Conservation (phyloP, 2,113 vertebrate species). For the Lipophrys pholis region DNA sequence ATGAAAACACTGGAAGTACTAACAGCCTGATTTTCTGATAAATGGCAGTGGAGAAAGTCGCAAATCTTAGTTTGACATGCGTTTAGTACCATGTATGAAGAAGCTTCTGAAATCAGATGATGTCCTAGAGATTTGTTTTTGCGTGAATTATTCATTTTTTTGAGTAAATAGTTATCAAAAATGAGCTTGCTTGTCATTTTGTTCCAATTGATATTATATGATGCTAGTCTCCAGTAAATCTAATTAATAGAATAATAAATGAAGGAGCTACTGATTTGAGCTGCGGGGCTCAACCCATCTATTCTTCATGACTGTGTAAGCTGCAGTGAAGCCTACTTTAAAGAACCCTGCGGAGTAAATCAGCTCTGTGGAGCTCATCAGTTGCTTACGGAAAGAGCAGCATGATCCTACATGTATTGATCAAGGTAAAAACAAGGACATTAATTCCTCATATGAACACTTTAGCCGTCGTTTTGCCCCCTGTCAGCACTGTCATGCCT, state of each 20-base stretch:
- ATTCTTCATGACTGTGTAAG: background rate
- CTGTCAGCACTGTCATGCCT: slow-evolving; percentile 72
- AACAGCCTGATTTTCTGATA: background rate
- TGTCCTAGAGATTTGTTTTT: too few species aligned
- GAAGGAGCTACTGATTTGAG: background rate
- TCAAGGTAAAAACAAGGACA: slow-evolving; percentile 47
- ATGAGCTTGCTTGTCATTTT: too few species aligned
- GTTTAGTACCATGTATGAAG: too few species aligned
- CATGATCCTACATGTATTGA: slow-evolving; percentile 15
- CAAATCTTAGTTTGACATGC: background rate
- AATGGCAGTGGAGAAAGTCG: background rate
- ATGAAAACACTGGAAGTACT: background rate
- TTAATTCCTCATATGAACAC: slow-evolving; percentile 56
- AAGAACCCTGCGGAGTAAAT: background rate
- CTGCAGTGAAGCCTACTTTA: background rate
- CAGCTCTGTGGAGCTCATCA: slow-evolving; percentile 6
- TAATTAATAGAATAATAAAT: background rate
- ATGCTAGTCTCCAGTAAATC: background rate
- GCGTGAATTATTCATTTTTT: too few species aligned
- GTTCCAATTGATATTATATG: too few species aligned
- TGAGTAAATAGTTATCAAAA: too few species aligned
- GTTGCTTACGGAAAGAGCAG: background rate
- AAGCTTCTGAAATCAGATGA: too few species aligned
- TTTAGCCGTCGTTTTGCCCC: slow-evolving; percentile 46
- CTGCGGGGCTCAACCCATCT: background rate